Evolutionary conservation across 2,113 vertebrate species (phyloP), one percentile per base, ranked within the genome.

Genomic region (Carassius carassius): DNA sequence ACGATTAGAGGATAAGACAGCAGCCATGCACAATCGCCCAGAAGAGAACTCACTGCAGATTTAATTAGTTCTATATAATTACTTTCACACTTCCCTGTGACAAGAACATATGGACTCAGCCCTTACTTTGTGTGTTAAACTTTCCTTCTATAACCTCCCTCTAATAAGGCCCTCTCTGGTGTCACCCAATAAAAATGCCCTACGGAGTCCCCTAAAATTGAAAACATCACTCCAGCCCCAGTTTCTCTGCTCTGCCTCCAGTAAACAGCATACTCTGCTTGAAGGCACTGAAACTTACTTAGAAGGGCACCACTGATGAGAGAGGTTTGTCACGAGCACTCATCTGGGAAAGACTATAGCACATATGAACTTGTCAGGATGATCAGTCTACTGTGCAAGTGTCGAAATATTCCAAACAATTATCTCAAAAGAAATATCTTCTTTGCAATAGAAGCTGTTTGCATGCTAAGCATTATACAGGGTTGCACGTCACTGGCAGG

Each of bases 61-160:
- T 72, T 85, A 88, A 88, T 88, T 83, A 85, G 84, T 76, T 80
- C 32, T 49, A 62, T 19, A 72, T 73, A 87, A 85, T 82, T 85
- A 84, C 83, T 77, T 81, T 87, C 25, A 81, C 79, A 82, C 58
- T 87, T 76, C 49, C 13, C 49, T 47, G 37, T 49, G 37, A 65
- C 58, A 78, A 58, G 56, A 78, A 84, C 47, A 87, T 63, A 81
- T 44, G 29, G 25, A 65, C 47, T 25, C n/a, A 54, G 69, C 51
- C 17, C 21, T 58, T 75, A 23, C n/a, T n/a, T n/a, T n/a, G 56
- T 78, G 76, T 62, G 51, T 58, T 63, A 58, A 58, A 62, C 54
- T 47, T 58, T 85, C 62, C 78, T 87, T 78, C 85, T 72, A 85
- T 73, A 70, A 21, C 29, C 47, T 49, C 51, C 17, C 74, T 72